Conservation (phyloP, 2,797 vertebrate species). For the Eulemur coronatus region DNA sequence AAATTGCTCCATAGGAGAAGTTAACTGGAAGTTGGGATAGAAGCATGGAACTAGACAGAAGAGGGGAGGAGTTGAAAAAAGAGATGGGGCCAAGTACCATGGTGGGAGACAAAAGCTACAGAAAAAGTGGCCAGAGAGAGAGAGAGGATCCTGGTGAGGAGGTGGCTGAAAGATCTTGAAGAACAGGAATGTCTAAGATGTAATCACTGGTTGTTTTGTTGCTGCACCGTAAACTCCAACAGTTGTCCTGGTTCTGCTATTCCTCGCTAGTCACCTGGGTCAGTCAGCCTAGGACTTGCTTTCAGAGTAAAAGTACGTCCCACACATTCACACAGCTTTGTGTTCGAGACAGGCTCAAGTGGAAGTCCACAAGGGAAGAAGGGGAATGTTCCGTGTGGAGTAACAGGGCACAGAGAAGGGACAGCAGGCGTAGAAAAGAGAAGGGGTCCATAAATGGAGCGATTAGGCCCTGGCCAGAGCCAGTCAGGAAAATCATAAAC, state of each 20-base stretch:
- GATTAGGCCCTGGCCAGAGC: not conserved
- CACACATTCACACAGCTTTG: not conserved
- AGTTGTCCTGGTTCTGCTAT: not conserved
- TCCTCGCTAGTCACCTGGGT: not conserved
- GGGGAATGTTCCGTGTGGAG: not conserved
- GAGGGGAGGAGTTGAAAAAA: not conserved
- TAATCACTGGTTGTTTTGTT: not conserved
- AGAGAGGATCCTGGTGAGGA: not conserved
- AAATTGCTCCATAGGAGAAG: not conserved
- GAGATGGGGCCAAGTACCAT: not conserved
- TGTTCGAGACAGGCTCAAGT: not conserved
- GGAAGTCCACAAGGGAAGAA: not conserved
- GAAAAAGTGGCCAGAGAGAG: not conserved
- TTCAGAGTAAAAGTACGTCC: not conserved
- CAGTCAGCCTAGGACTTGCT: not conserved
- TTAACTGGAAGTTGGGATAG: not conserved
- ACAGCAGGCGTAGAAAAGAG: not conserved
- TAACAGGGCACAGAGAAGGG: not conserved
- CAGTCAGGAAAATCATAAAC: not conserved
- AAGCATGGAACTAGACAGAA: not conserved
- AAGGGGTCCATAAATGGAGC: not conserved
- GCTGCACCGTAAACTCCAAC: not conserved
- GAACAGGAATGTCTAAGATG: not conserved
- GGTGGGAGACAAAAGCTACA: not conserved
- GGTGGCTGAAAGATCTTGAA: not conserved